Evolutionary conservation across 2,797 vertebrate genomes (phyloP).

Genomic region (Notolepis coatsorum): DNA sequence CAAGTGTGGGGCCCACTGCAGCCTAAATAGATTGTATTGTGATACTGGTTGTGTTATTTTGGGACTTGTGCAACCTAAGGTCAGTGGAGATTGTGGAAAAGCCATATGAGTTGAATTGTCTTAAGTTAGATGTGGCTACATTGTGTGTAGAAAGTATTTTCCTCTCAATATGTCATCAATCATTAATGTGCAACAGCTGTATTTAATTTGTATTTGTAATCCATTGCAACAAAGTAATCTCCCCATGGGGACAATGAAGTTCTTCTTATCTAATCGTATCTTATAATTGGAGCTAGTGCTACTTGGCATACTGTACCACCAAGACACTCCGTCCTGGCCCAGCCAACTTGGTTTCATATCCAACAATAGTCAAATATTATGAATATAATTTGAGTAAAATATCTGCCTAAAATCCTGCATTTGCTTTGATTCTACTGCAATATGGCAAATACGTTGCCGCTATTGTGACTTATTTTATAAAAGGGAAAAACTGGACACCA

Average conservation of each 20-base stretch:
- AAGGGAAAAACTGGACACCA: background rate
- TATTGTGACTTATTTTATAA: background rate
- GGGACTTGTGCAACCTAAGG: background rate
- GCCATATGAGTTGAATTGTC: background rate
- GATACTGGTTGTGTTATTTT: background rate
- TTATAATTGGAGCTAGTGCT: no score
- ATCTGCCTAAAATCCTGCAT: background rate
- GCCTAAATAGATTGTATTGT: background rate
- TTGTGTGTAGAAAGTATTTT: background rate
- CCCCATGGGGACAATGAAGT: no score
- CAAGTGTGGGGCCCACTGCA: background rate
- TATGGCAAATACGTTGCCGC: background rate
- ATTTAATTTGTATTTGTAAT: no score
- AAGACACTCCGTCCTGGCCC: background rate
- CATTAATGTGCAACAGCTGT: no score
- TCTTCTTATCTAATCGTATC: no score
- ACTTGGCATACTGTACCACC: no score
- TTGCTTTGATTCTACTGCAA: conserved; percentile 5
- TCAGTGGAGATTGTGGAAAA: background rate
- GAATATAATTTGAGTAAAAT: conserved; percentile 1
- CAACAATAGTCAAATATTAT: background rate
- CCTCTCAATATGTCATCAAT: no score
- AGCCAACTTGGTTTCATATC: background rate
- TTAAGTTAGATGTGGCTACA: background rate
- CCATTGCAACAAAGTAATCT: no score